Base-by-base conservation (phyloP, 2,797 vertebrate species). In the Xyrichtys novacula region DNA sequence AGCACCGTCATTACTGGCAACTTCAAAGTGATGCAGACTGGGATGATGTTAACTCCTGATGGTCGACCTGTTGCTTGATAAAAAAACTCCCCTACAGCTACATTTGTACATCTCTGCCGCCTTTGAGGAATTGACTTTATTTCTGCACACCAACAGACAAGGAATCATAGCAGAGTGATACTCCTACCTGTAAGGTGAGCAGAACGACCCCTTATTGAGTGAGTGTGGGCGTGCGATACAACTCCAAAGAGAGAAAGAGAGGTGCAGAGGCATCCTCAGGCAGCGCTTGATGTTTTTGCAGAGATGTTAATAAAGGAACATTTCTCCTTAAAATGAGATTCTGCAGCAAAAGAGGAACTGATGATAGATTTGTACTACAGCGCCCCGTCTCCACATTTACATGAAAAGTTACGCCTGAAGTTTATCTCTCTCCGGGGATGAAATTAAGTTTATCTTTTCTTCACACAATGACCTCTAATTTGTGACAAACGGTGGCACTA, bases 121-220 rank as follows among this genome's bases (percentile, higher is more conserved):
- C 58, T 46, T 72, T 54, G 40, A 64, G 10, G 29, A 48, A 57
- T 16, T 40, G 12, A 58, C 47, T 59, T 72, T 17, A 52, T 25
- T 31, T 57, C 32, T 46, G 43, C 48, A 48, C 12, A 7, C 31
- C 31, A 66, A 23, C 58, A 3, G 16, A 49, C 20, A 48, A 31
- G 14, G 20, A 70, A 65, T 69, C 44, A 76, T 53, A 61, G 65
- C 67, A 65, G 59, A 44, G 16, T 4, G 15, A 67, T 25, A 46
- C 44, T 50, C 74, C 71, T 39, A 36, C 61, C 47, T 55, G 72
- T 31, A 39, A 19, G 39, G 39, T 66, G 74, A 76, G 32, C 23
- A 53, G 19, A 8, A 19, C 7, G 39, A 76, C 73, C 66, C 67
- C 44, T 43, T 25, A 66, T 25, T 47, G 60, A 56, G 65, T 31